These are phyloP conservation scores for Seriola aureovittata DNA, from an alignment of 2,113 vertebrate genomes.

Conservation along the genomic window DNA sequence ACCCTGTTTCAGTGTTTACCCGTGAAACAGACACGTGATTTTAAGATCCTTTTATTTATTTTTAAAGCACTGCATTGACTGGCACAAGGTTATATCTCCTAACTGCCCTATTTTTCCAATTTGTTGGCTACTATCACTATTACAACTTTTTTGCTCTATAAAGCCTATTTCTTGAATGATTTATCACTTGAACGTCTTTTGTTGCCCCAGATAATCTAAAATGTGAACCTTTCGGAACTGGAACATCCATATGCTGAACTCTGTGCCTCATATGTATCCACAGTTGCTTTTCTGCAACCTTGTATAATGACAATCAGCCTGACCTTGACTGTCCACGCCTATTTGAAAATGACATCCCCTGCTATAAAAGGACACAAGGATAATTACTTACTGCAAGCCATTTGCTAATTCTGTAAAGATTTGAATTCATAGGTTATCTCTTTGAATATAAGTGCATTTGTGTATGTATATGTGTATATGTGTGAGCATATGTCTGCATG, in stretches of 20 bases:
- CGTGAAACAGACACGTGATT: background rate
- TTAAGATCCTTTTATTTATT: background rate
- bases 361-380: background rate
- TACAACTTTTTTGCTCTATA: background rate
- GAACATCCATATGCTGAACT: background rate
- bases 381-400: background rate
- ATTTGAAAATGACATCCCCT: background rate
- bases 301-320: background rate
- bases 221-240: background rate
- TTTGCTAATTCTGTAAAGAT: background rate
- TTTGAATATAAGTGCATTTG: background rate
- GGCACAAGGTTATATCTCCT: background rate
- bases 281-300: background rate
- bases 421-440: slow-evolving; percentile 15
- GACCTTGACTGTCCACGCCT: background rate
- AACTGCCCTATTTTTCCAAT: background rate
- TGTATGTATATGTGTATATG: slow-evolving; percentile 11
- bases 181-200: background rate
- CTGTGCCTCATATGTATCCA: background rate
- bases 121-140: background rate
- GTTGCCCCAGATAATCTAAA: background rate
- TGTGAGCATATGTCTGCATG: slow-evolving; percentile 30
- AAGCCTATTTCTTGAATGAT: background rate
- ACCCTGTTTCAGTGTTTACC: background rate
- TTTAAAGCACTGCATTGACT: background rate